Evolutionary conservation across 92 coral and sea anemone genomes (phyloP), one percentile per base, ranked within the genome.

Genomic region (Paramuricea clavata): DNA sequence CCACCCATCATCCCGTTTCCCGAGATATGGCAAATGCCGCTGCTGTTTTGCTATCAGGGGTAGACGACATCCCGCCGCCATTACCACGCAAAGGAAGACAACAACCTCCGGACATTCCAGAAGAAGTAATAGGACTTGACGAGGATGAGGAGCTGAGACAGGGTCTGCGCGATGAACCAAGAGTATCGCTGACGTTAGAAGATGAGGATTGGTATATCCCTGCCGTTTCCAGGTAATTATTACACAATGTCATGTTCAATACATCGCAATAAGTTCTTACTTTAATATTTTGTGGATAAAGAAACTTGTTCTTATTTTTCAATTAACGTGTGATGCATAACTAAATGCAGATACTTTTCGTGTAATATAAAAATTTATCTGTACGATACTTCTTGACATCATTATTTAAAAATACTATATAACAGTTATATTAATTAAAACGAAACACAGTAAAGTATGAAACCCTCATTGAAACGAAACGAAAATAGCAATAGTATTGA

Each of bases 121-220:
- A 74, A 30, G 64, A 61, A 56, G 56, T 7, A 50, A 82, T 49
- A 17, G 60, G 31, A 17, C 19, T 12, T 12, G 87, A 82, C 30
- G 86, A 21, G 12, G 86, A 31, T 27, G 75, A 74, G 17, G 27
- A 33, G 33, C 22, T 12, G 25, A 6, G 64, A 43, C 44, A 34
- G 17, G 67, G 64, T 35, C 16, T 71, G 13, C 25, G 69, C 28
- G 57, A 28, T 4, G 81, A 69, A 42, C 80, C 64, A 39, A 49
- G 89, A 23, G 75, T 86, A 25, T 87, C 88, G 0, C 77, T 88
- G 25, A 95, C 93, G 32, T 94, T 93, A 42, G 94, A 95, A 42
- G 95, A 93, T 61, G 98, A 94, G 62, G 89, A 90, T 57, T 95
- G 98, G 98, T 95, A 95, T 84, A 89, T 95, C 83, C 92, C 98